Conservation (phyloP, 2,113 vertebrate genomes). For the Syrrhaptes paradoxus region DNA sequence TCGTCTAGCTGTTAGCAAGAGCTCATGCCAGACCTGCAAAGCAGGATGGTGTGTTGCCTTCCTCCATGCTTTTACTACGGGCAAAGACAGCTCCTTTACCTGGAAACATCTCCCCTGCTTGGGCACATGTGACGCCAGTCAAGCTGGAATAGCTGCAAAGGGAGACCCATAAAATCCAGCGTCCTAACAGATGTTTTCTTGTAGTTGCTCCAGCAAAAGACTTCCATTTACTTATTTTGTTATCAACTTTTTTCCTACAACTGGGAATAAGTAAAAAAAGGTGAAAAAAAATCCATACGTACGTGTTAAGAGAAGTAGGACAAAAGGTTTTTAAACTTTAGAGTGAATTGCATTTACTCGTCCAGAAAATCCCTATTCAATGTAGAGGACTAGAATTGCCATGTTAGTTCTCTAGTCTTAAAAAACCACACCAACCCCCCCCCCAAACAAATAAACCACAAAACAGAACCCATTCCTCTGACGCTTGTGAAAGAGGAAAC, state of each 20-base stretch:
- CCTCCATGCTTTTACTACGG: not conserved
- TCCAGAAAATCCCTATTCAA: not conserved
- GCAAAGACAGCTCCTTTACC: not conserved
- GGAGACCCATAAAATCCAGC: not conserved
- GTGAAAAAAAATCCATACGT: not conserved
- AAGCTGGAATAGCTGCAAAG: not conserved
- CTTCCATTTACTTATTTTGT: not conserved
- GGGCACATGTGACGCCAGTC: not conserved
- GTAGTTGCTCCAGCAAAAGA: not conserved
- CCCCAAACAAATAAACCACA: not conserved
- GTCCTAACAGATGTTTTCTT: not conserved
- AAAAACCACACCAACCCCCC: not conserved
- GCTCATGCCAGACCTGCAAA: not conserved
- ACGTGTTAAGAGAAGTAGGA: not conserved
- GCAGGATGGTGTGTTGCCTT: not conserved
- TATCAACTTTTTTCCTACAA: not conserved
- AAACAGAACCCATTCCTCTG: slow-evolving; percentile 11
- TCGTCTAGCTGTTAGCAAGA: not conserved
- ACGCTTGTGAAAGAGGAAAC: slow-evolving; percentile 49
- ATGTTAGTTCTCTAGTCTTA: not conserved
- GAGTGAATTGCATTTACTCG: not conserved
- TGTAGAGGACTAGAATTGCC: not conserved
- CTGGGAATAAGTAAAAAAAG: not conserved
- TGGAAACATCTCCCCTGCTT: not conserved
- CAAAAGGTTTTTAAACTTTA: not conserved